Conservation (phyloP, 2,113 vertebrate species). For the Eulacestoma nigropectus region DNA sequence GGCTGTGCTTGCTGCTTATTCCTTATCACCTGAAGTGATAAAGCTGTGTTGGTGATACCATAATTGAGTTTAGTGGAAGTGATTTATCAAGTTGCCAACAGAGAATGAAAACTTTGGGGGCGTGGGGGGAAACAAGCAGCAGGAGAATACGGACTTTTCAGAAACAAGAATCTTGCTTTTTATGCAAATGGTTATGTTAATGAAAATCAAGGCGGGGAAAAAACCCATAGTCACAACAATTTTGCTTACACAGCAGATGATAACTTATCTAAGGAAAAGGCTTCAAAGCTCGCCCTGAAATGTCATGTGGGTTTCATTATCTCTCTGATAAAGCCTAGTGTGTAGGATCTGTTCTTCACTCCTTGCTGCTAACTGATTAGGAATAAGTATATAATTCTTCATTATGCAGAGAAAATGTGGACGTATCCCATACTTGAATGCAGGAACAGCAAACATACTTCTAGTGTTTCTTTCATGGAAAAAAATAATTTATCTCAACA, state of each 20-base stretch:
- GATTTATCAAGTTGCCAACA: constrained; percentile 49
- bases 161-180: background rate
- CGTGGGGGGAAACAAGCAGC: background rate
- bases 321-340: background rate
- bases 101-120: constrained; percentile 21
- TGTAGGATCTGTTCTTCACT: background rate
- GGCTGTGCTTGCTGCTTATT: constrained; percentile 39
- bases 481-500: background rate
- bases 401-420: background rate
- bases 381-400: background rate
- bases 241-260: background rate
- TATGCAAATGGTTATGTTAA: constrained; percentile 44
- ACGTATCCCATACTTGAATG: background rate
- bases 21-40: constrained; percentile 43
- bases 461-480: background rate
- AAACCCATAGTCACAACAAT: background rate
- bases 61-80: constrained; percentile 48
- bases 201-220: background rate
- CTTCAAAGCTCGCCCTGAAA: constrained; percentile 4
- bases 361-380: background rate
- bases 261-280: background rate
- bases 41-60: constrained; percentile 37
- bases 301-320: constrained; percentile 21
- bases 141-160: constrained; percentile 11
- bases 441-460: background rate